Evolutionary conservation across 2,797 vertebrate genomes (phyloP).

Genomic region (Sebastes baramenuke): DNA sequence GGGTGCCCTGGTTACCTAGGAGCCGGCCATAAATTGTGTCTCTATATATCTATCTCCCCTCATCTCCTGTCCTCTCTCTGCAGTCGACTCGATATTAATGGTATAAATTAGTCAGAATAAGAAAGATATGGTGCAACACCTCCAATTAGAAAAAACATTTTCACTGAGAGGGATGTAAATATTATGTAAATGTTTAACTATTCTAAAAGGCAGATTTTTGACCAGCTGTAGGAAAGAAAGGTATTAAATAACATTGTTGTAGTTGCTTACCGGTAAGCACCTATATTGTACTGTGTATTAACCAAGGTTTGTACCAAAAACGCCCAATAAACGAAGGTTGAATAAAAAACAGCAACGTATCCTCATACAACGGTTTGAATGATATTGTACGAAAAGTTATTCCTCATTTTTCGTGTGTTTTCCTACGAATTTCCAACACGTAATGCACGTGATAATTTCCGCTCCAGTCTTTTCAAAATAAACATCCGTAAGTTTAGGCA

Average conservation of each 20-base stretch:
- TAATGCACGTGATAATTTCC: no score
- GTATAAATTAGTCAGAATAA: not conserved
- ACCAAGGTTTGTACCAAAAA: no score
- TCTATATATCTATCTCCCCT: not conserved
- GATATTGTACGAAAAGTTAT: no score
- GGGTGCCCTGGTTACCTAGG: not conserved
- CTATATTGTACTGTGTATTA: no score
- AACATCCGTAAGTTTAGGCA: no score
- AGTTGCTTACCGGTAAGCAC: no score
- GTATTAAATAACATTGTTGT: not conserved
- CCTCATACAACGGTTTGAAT: rapidly evolving
- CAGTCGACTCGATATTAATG: not conserved
- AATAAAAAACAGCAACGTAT: no score
- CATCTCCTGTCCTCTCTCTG: not conserved
- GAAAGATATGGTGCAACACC: not conserved
- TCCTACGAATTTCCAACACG: no score
- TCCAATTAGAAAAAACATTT: not conserved
- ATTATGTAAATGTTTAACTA: not conserved
- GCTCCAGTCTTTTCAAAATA: no score
- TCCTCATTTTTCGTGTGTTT: no score
- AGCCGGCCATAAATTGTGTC: not conserved
- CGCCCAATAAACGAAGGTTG: no score
- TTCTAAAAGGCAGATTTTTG: no score
- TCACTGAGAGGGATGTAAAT: not conserved
- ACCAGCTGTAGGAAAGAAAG: not conserved